Conservation (phyloP, 2,113 vertebrate species). For the Atrichornis clamosus region DNA sequence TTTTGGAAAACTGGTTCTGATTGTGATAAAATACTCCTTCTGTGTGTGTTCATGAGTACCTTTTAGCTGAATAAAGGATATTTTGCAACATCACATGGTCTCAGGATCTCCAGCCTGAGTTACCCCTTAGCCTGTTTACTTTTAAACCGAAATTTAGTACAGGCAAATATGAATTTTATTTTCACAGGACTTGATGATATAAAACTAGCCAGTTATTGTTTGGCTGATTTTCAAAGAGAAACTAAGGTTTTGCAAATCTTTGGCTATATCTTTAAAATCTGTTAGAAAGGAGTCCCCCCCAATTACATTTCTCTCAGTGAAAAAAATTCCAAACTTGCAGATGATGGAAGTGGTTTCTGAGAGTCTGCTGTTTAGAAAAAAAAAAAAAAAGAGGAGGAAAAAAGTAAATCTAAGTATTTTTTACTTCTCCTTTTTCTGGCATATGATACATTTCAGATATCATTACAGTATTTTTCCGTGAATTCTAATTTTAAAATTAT, state of each 20-base stretch:
- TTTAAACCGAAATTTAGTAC: neutral
- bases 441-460: neutral
- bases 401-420: neutral
- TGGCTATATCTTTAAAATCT: neutral
- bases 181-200: neutral
- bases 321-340: neutral
- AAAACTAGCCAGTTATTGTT: neutral
- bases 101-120: neutral
- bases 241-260: neutral
- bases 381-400: neutral
- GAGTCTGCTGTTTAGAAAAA: neutral
- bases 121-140: neutral
- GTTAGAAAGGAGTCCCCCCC: neutral
- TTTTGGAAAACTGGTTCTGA: neutral
- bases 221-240: neutral
- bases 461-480: neutral
- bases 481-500: neutral
- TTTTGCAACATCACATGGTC: neutral
- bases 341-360: neutral
- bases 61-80: neutral
- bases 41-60: rapidly evolving
- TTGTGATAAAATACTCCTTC: neutral
- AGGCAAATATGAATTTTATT: neutral
- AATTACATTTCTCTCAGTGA: neutral
- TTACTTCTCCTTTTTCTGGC: neutral